These are phyloP conservation scores for Dryas iulia DNA, from an alignment of 1,140 invertebrate species.

Conservation along the genomic window DNA sequence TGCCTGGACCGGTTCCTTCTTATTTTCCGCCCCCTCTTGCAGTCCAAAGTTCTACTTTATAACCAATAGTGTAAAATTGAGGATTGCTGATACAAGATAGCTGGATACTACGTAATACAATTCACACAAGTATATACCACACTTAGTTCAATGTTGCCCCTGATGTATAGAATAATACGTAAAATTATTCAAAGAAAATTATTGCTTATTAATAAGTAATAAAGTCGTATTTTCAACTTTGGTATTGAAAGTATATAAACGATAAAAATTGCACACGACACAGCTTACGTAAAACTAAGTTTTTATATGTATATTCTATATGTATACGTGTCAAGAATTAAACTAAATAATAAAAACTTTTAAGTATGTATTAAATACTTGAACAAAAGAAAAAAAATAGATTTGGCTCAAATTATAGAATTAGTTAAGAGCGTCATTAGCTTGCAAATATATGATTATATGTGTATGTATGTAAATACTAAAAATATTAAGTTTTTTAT, in stretches of 20 bases:
- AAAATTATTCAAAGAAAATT: neutral
- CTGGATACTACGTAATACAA: constrained; percentile 4
- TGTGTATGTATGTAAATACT: no score
- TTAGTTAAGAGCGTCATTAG: no score
- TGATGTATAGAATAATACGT: neutral
- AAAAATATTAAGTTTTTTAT: no score
- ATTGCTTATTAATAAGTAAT: neutral
- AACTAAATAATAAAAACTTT: neutral
- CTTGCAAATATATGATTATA: no score
- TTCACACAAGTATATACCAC: neutral
- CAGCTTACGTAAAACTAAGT: constrained; percentile 1
- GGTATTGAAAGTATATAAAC: neutral
- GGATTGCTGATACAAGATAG: constrained; percentile 7
- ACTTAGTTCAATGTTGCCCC: neutral
- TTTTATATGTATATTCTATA: neutral
- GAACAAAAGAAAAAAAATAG: no score
- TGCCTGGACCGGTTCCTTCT: constrained; percentile 6
- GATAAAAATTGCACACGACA: constrained; percentile 1
- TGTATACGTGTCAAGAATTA: neutral
- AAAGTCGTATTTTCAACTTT: neutral
- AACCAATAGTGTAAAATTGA: constrained; percentile 10
- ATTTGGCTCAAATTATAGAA: no score
- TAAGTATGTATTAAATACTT: no score
- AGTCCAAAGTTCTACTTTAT: constrained; percentile 12
- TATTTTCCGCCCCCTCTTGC: neutral